phyloP scores from a whole-genome alignment of 2,797 vertebrate species.

The Astyanax mexicanus region DNA sequence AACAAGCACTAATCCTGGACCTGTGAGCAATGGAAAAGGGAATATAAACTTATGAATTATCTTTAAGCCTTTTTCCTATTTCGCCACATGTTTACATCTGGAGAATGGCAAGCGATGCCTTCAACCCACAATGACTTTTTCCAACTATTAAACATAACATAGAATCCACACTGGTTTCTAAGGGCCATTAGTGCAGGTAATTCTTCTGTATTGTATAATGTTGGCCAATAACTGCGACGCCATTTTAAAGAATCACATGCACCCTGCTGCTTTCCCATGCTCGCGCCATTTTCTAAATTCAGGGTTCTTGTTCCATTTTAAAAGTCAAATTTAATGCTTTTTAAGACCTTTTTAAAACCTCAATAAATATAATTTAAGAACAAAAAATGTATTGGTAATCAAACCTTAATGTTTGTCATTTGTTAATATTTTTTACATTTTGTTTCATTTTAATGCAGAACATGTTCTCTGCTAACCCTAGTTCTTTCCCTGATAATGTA shows the following conservation, averaged over 20 bases:
- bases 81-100: slow-evolving; percentile 45
- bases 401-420: too few species aligned
- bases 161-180: not conserved
- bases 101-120: slow-evolving; percentile 25
- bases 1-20: not conserved
- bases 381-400: too few species aligned
- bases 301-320: too few species aligned
- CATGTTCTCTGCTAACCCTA: too few species aligned
- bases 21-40: slow-evolving; percentile 31
- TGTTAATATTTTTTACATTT: too few species aligned
- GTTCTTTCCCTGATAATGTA: too few species aligned
- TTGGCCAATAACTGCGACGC: slow-evolving; percentile 5
- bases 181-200: slow-evolving; percentile 27
- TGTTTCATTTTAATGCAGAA: too few species aligned
- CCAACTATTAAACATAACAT: slow-evolving; percentile 34
- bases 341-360: too few species aligned
- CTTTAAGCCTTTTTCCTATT: slow-evolving; percentile 40
- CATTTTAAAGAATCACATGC: slow-evolving; percentile 13
- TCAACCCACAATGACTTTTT: slow-evolving; percentile 34
- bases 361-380: too few species aligned
- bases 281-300: not conserved
- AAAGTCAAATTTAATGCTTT: too few species aligned
- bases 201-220: slow-evolving; percentile 18
- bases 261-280: not conserved
- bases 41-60: slow-evolving; percentile 46